Percentiles rank a stretch among this genome's conserved stretches.
Conservation (phyloP, 2,113 vertebrate genomes). For the Balaenoptera acutorostrata region DNA sequence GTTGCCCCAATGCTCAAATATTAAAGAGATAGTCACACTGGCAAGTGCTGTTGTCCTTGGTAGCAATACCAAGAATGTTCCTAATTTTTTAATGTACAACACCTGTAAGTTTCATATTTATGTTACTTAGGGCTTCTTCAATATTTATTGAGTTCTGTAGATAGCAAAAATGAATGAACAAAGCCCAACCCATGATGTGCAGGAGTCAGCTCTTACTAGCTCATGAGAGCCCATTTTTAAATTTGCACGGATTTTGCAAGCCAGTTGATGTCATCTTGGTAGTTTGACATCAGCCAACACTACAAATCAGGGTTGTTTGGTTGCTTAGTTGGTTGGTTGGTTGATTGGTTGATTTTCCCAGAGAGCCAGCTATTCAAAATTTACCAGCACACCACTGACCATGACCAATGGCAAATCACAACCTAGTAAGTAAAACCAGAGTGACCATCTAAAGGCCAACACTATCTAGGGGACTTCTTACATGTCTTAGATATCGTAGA, state of each 20-base stretch:
- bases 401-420: neutral
- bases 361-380: neutral
- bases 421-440: neutral
- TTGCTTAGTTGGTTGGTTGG: neutral
- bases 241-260: neutral
- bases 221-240: neutral
- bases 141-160: neutral
- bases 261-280: neutral
- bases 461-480: neutral
- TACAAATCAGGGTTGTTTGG: neutral
- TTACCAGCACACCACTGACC: neutral
- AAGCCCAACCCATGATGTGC: fast-evolving
- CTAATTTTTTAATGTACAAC: neutral
- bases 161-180: neutral
- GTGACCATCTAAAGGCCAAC: neutral
- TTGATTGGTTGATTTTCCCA: neutral
- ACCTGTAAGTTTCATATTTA: neutral
- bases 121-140: neutral
- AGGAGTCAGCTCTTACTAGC: neutral
- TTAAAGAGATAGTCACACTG: neutral
- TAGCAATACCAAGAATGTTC: neutral
- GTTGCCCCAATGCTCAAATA: neutral
- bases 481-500: neutral
- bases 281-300: neutral
- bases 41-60: neutral